Conservation (phyloP, 2,888 invertebrate species). For the Tachina fera region DNA sequence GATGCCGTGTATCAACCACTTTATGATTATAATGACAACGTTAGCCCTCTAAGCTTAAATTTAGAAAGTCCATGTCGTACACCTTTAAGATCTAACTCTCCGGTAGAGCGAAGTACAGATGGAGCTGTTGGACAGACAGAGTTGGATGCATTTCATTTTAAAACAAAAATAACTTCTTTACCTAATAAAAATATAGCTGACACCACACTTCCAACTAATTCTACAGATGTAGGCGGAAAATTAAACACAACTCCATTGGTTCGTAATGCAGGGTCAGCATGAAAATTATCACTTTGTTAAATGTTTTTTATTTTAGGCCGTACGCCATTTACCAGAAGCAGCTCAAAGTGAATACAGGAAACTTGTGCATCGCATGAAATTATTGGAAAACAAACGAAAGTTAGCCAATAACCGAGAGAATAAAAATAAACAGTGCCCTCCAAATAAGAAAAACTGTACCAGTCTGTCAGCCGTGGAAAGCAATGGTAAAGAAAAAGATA, state of each 20-base stretch:
- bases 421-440: neutral
- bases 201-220: conserved; percentile 73
- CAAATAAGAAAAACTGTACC: neutral
- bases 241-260: conserved; percentile 40
- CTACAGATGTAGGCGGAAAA: neutral
- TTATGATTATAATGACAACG: conserved; percentile 76
- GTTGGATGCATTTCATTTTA: conserved; percentile 78
- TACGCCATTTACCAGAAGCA: conserved; percentile 81
- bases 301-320: conserved; percentile 76
- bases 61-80: conserved; percentile 78
- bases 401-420: neutral
- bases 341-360: conserved; percentile 82
- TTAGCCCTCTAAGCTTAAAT: conserved; percentile 79
- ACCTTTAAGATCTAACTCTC: conserved; percentile 77
- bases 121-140: conserved; percentile 20
- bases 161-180: conserved; percentile 75
- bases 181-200: neutral
- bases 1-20: conserved; percentile 48
- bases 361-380: conserved; percentile 81
- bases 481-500: neutral
- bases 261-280: neutral
- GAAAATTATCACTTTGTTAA: conserved; percentile 19
- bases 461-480: neutral
- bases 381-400: conserved; percentile 79
- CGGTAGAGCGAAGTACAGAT: conserved; percentile 72